A percentile compares a stretch with the other conserved stretches of the same genome.
phyloP scores from a whole-genome alignment of 2,888 invertebrate genomes.

The Plemyria rubiginata region DNA sequence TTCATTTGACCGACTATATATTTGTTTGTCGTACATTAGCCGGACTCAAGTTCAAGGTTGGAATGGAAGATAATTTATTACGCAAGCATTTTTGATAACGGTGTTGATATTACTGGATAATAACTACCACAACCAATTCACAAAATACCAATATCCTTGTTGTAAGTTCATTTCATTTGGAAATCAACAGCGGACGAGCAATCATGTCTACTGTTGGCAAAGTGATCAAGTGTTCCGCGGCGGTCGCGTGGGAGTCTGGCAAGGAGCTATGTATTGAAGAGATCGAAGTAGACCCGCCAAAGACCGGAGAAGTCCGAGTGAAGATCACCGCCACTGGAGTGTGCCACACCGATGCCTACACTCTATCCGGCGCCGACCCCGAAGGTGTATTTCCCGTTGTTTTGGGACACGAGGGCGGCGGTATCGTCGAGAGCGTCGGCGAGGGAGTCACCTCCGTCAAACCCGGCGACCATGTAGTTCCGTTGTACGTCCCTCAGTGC shows the following conservation, averaged over 20 bases:
- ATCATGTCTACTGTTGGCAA: slow-evolving; percentile 80
- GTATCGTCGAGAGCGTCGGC: slow-evolving; percentile 98
- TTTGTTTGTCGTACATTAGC: too few relatives aligned
- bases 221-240: slow-evolving; percentile 96
- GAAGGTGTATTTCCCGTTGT: slow-evolving; percentile 97
- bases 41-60: too few relatives aligned
- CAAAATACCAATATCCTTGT: too few relatives aligned
- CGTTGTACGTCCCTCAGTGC: slow-evolving; percentile 98
- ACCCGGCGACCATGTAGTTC: slow-evolving; percentile 98
- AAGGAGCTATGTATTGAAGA: slow-evolving; percentile 95
- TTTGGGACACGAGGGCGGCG: slow-evolving; percentile 98
- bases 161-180: slow-evolving; percentile 45
- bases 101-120: too few relatives aligned
- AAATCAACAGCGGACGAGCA: slow-evolving; percentile 46
- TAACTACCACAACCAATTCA: too few relatives aligned
- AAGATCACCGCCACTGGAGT: slow-evolving; percentile 92
- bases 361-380: slow-evolving; percentile 93
- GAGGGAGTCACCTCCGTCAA: slow-evolving; percentile 94
- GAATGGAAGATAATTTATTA: too few relatives aligned
- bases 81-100: too few relatives aligned
- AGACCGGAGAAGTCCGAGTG: slow-evolving; percentile 95
- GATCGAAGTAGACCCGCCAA: slow-evolving; percentile 97
- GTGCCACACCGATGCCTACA: slow-evolving; percentile 97
- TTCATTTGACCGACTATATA: too few relatives aligned
- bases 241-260: slow-evolving; percentile 98